Evolutionary conservation across 1,140 invertebrate genomes (phyloP).

Genomic region (Drosophila seguyi): DNA sequence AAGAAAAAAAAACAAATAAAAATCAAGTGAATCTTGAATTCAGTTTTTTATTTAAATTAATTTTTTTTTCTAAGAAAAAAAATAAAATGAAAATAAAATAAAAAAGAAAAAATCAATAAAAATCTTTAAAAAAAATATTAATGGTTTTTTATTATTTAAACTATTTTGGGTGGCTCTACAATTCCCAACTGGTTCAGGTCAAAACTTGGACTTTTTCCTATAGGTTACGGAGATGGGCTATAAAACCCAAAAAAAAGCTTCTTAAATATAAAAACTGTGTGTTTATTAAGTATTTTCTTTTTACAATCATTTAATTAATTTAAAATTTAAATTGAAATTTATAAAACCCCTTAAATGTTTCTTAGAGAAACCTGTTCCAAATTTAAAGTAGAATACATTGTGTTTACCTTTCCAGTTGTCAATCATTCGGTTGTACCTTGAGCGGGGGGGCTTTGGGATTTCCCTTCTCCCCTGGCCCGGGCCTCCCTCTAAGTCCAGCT

Average conservation of each 20-base stretch:
- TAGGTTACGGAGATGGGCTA: not conserved
- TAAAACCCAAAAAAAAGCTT: not conserved
- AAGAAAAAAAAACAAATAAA: constrained; percentile 12
- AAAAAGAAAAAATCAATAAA: constrained; percentile 47
- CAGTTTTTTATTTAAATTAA: constrained; percentile 42
- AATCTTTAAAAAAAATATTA: constrained; percentile 11
- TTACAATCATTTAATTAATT: not conserved
- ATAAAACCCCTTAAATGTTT: not conserved
- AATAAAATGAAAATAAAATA: constrained; percentile 28
- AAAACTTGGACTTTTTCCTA: not conserved
- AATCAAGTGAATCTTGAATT: constrained; percentile 20
- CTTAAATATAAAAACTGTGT: not conserved
- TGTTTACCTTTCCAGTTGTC: constrained; percentile 34
- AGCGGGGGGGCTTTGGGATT: not conserved
- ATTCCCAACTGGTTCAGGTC: not conserved
- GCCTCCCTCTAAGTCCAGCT: constrained; percentile 21
- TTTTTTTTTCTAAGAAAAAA: constrained; percentile 46
- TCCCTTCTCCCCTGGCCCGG: not conserved
- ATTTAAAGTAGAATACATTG: not conserved
- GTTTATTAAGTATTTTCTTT: not conserved
- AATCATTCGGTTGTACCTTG: constrained; percentile 38
- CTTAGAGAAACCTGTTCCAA: not conserved
- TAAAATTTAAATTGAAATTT: not conserved
- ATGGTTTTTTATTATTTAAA: not conserved
- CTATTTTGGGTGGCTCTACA: not conserved